Base-by-base conservation (phyloP, 2,797 vertebrate species). In the Tenualosa ilisha region DNA sequence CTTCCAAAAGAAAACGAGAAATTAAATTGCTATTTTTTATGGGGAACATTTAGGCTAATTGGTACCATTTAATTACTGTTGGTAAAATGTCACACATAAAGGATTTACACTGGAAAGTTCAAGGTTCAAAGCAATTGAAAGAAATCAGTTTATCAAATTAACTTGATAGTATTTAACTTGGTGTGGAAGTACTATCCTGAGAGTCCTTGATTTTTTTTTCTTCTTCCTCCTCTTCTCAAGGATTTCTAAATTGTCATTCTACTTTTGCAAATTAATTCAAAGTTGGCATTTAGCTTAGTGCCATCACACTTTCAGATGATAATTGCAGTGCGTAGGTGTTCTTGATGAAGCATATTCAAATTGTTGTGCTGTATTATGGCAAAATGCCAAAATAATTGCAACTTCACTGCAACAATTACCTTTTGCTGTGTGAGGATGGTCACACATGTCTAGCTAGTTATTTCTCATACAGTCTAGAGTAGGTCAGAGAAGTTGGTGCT, bases 191-290 rank as follows among this genome's bases (percentile, higher is more conserved):
- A 40, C 15, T 37, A 40, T 43, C 31, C 37, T 6, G 37, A 37
- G 31, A 15, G 31, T 40, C 31, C 68, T 75, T 75, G 31, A 75
- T 37, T 37, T 72, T 37, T 13, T 3, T 13, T 1, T 0, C 37
- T 31, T 3, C 15, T 72, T 1, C 3, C 37, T 31, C 4, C 15
- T 72, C 26, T 31, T 75, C 68, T 43, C 31, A 40, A 75, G 37
- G 31, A 75, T 6, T 40, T 40, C 68, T 43, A 75, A 40, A 75
- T 75, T 75, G 13, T 72, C 68, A 31, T 75, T 31, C 37, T 75
- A 40, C 65, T 75, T 75, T 20, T 43, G 37, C 68, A 75, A 37
- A 75, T 75, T 6, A 75, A 75, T 75, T 75, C 68, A 75, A 75
- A 40, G 31, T 75, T 43, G 68, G 37, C 68, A 40, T 43, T 17